Evolutionary conservation across 2,888 invertebrate genomes (phyloP).

Genomic region (Polymixis flavicincta): DNA sequence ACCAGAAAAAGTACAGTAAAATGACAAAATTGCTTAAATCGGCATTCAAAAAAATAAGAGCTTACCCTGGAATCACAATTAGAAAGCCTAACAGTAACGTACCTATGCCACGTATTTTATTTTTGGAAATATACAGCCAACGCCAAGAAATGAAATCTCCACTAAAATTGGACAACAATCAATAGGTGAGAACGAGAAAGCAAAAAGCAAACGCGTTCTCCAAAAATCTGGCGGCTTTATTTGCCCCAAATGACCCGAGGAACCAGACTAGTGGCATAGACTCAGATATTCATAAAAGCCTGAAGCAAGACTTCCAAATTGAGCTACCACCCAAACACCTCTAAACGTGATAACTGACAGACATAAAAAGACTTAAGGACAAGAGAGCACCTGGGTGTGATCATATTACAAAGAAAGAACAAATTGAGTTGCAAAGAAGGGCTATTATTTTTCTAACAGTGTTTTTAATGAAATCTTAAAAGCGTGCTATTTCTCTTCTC

Average conservation of each 20-base stretch:
- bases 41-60: neutral
- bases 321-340: neutral
- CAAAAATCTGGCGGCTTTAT: neutral
- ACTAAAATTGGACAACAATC: neutral
- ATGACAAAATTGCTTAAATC: neutral
- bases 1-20: neutral
- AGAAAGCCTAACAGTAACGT: neutral
- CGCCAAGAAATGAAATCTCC: neutral
- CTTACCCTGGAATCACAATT: neutral
- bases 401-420: no score
- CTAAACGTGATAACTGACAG: neutral
- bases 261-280: neutral
- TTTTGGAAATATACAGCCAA: neutral
- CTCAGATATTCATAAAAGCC: neutral
- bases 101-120: neutral
- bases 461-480: no score
- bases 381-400: no score
- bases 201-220: no score
- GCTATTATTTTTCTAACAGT: no score
- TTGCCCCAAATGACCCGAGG: neutral
- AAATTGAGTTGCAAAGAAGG: no score
- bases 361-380: no score
- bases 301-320: slow-evolving; percentile 1
- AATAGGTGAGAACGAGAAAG: no score
- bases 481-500: no score